A percentile compares a stretch with the other conserved stretches of the same genome.
phyloP scores from a whole-genome alignment of 2,888 invertebrate genomes.

The Muschampia plurimacula region DNA sequence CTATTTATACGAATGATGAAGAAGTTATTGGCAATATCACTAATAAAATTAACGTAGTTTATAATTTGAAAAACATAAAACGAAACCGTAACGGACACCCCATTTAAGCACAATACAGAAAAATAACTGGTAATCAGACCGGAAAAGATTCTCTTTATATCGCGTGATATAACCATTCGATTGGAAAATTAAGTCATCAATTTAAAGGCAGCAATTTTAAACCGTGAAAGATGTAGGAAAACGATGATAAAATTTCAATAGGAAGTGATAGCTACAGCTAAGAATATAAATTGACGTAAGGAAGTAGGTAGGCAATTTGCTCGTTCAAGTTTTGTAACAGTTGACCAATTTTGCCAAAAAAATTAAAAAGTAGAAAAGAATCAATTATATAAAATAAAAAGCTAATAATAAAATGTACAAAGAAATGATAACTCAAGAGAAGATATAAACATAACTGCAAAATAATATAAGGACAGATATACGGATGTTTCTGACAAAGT shows the following conservation, averaged over 20 bases:
- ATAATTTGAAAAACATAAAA: constrained; percentile 9
- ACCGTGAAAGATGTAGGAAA: constrained; percentile 30
- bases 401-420: no score
- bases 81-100: constrained; percentile 15
- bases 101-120: constrained; percentile 19
- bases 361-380: neutral
- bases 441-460: neutral
- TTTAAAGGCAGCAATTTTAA: constrained; percentile 14
- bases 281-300: constrained; percentile 9
- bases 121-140: constrained; percentile 29
- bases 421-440: no score
- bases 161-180: constrained; percentile 32
- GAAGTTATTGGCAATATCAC: neutral
- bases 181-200: constrained; percentile 31
- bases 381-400: no score
- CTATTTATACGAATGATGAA: neutral
- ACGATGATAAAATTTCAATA: constrained; percentile 18
- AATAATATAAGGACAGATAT: neutral
- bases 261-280: neutral
- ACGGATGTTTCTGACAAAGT: neutral
- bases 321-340: neutral
- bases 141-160: constrained; percentile 37
- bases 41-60: neutral
- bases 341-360: neutral
- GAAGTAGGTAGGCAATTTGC: constrained; percentile 17